Evolutionary conservation across 2,888 invertebrate species (phyloP).

Genomic region (Phengaris alcon): DNA sequence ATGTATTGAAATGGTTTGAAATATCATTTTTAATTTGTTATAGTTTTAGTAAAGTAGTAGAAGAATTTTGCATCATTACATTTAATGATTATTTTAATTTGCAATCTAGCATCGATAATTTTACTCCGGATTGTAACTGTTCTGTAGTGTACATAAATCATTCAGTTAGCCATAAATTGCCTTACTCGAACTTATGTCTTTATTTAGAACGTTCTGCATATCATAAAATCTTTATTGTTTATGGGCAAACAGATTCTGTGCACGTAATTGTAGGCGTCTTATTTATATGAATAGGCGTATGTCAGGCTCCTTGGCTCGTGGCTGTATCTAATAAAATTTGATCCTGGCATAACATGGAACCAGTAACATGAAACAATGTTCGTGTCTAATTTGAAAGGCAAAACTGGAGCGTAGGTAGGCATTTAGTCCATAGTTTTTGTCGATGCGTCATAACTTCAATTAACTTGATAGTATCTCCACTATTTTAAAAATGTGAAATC

Average conservation of each 20-base stretch:
- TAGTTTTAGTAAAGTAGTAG: too few relatives aligned
- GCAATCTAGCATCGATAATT: too few relatives aligned
- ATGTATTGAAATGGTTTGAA: too few relatives aligned
- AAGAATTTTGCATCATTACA: too few relatives aligned
- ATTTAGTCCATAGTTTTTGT: neutral
- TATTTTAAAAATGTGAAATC: neutral
- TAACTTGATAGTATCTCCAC: neutral
- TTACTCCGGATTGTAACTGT: too few relatives aligned
- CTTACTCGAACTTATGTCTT: neutral
- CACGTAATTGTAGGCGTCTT: constrained; percentile 18
- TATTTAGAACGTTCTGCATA: neutral
- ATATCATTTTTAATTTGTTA: too few relatives aligned
- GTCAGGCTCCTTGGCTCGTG: constrained; percentile 15
- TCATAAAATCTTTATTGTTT: constrained; percentile 21
- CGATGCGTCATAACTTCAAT: constrained; percentile 4
- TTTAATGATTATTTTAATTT: too few relatives aligned
- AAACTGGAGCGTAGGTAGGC: constrained; percentile 14
- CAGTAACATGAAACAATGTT: constrained; percentile 6
- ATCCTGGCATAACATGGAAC: constrained; percentile 14
- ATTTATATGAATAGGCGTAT: constrained; percentile 12
- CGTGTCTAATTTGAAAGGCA: constrained; percentile 12
- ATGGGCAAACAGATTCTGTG: constrained; percentile 2
- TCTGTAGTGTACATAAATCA: neutral
- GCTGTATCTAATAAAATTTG: constrained; percentile 19
- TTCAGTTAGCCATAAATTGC: neutral